These are phyloP conservation scores for Lontra canadensis DNA, from an alignment of 2,113 vertebrate genomes.

Conservation along the genomic window DNA sequence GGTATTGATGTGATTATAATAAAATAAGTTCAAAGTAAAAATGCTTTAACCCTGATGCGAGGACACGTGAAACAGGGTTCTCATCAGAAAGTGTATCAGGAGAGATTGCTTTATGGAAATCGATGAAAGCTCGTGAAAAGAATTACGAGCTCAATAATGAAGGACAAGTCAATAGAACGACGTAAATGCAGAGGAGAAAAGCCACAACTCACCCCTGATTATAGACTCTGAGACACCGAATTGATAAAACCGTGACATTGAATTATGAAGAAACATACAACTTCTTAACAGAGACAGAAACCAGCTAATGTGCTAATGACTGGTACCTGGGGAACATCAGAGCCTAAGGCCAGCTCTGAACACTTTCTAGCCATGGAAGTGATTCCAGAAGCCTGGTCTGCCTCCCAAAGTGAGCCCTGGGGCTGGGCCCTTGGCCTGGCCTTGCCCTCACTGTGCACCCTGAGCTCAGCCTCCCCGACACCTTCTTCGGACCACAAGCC, in stretches of 20 bases:
- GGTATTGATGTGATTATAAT: not conserved
- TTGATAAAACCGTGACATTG: not conserved
- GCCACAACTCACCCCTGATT: conserved; percentile 48
- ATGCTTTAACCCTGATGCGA: not conserved
- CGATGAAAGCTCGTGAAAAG: conserved; percentile 27
- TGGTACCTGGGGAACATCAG: not conserved
- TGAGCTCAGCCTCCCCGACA: not conserved
- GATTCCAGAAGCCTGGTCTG: not conserved
- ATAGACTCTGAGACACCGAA: not conserved
- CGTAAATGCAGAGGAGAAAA: not conserved
- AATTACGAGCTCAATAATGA: conserved; percentile 19
- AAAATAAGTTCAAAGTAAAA: not conserved
- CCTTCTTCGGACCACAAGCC: not conserved
- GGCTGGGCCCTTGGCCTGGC: not conserved
- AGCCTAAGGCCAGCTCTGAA: rapidly evolving
- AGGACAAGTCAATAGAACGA: not conserved
- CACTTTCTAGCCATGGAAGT: not conserved
- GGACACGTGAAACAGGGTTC: not conserved
- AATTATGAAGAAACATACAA: not conserved
- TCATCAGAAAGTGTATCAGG: not conserved
- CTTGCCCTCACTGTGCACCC: rapidly evolving
- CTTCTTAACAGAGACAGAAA: not conserved
- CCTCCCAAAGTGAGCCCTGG: not conserved
- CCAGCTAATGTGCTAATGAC: rapidly evolving
- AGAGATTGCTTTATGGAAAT: conserved; percentile 42